A percentile compares a stretch with the other conserved stretches of the same genome.
Conservation (phyloP, 2,888 invertebrate genomes). For the Alsophila aescularia region DNA sequence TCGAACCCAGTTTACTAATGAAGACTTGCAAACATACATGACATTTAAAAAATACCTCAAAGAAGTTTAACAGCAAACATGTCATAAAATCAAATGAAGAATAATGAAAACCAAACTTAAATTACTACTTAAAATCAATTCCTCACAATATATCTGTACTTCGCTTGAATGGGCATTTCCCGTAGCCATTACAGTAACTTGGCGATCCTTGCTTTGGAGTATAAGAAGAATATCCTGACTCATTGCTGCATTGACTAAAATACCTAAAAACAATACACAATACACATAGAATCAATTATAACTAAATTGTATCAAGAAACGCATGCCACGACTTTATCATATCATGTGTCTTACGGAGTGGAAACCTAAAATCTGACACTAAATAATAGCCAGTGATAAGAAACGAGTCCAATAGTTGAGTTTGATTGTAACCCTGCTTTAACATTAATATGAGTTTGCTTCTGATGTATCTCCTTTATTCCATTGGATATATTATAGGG, state of each 20-base stretch:
- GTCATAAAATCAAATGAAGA: constrained; percentile 33
- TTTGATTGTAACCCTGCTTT: too few relatives aligned
- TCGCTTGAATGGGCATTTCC: constrained; percentile 54
- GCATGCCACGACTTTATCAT: too few relatives aligned
- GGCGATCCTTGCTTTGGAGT: constrained; percentile 42
- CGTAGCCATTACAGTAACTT: constrained; percentile 57
- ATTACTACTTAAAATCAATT: constrained; percentile 26
- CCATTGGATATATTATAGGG: too few relatives aligned
- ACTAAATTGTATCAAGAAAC: too few relatives aligned
- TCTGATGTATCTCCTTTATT: too few relatives aligned
- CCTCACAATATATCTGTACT: constrained; percentile 46
- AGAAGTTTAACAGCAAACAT: constrained; percentile 23
- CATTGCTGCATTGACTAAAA: constrained; percentile 49
- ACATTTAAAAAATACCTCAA: not conserved
- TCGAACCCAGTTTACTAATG: too few relatives aligned
- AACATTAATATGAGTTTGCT: too few relatives aligned
- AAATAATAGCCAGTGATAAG: too few relatives aligned
- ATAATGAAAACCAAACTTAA: constrained; percentile 40
- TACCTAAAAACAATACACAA: constrained; percentile 49
- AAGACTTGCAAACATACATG: constrained; percentile 14
- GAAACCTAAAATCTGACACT: too few relatives aligned
- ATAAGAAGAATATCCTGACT: constrained; percentile 63
- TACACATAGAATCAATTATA: too few relatives aligned
- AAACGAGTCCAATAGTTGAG: too few relatives aligned
- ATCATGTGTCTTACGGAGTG: too few relatives aligned